phyloP scores from a whole-genome alignment of 2,113 vertebrate species.

The Pardalotus punctatus region DNA sequence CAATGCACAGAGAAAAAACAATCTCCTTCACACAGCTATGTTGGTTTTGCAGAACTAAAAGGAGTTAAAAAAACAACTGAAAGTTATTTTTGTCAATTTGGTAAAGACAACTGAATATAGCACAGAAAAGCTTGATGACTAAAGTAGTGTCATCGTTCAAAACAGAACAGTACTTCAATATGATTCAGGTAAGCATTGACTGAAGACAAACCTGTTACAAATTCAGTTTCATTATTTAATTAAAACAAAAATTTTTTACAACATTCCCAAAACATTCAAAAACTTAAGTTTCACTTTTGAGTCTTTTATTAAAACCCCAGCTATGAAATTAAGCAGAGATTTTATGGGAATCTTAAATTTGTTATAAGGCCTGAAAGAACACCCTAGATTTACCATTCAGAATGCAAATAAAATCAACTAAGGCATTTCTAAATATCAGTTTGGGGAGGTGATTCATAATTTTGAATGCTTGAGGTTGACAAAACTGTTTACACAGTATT shows the following conservation, averaged over 20 bases:
- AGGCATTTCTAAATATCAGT: not conserved
- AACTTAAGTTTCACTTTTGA: not conserved
- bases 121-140: not conserved
- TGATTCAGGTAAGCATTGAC: not conserved
- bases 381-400: not conserved
- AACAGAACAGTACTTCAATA: not conserved
- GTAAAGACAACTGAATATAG: not conserved
- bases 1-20: not conserved
- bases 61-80: not conserved
- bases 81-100: conserved; percentile 11
- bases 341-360: not conserved
- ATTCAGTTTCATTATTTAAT: not conserved
- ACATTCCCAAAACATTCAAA: not conserved
- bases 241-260: not conserved
- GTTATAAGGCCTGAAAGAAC: not conserved
- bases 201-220: not conserved
- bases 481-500: not conserved
- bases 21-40: not conserved
- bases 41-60: not conserved
- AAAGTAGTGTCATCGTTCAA: not conserved
- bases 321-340: not conserved
- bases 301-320: not conserved
- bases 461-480: not conserved
- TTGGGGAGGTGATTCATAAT: not conserved
- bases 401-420: not conserved